Evolutionary conservation across 2,113 vertebrate species (phyloP).

Genomic region (Thymallus thymallus): DNA sequence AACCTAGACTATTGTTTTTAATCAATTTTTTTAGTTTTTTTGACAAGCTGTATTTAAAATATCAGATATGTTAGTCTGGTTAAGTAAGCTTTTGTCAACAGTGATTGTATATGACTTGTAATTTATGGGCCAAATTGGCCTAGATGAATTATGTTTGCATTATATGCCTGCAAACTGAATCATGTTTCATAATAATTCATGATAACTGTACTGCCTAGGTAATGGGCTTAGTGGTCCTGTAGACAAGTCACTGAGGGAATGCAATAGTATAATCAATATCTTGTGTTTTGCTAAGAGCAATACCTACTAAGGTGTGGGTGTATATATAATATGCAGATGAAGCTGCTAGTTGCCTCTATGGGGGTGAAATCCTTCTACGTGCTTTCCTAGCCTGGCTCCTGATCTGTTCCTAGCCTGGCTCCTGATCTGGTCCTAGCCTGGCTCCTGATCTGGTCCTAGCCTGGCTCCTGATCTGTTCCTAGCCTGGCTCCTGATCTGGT

Average conservation of each 20-base stretch:
- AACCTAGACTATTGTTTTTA: slow-evolving; percentile 57
- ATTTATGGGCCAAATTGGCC: slow-evolving; percentile 67
- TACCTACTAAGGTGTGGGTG: background rate
- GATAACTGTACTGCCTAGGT: background rate
- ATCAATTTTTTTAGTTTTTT: slow-evolving; percentile 45
- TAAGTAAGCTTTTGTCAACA: slow-evolving; percentile 75
- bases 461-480: no score
- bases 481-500: no score
- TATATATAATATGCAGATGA: background rate
- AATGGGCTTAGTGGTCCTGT: background rate
- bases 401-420: no score
- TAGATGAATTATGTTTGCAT: slow-evolving; percentile 15
- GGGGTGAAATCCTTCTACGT: background rate
- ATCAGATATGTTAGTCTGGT: slow-evolving; percentile 35
- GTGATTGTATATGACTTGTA: slow-evolving; percentile 83
- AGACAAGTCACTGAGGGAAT: background rate
- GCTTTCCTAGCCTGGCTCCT: no score
- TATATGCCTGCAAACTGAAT: slow-evolving; percentile 30
- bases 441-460: no score
- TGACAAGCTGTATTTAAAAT: slow-evolving; percentile 48
- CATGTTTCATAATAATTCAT: slow-evolving; percentile 16
- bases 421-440: no score
- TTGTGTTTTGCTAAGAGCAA: background rate
- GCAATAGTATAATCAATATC: background rate
- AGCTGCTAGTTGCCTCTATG: background rate